phyloP scores from a whole-genome alignment of 2,888 invertebrate genomes.

The Limnephilus auricula region DNA sequence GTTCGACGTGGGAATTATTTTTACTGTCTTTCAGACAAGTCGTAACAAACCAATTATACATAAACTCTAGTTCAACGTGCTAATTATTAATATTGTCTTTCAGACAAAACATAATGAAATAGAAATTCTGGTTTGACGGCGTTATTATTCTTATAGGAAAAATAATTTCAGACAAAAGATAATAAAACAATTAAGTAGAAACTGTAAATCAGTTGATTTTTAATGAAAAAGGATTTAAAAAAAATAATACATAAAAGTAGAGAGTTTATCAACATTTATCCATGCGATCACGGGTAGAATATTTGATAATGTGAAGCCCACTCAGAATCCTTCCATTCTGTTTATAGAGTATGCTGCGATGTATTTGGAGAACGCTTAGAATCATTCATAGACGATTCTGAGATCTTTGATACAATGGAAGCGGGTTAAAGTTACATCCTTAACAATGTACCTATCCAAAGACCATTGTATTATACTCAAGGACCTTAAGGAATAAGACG shows the following conservation, averaged over 20 bases:
- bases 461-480: background rate
- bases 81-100: too few species aligned
- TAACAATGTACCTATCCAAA: background rate
- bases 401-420: constrained; percentile 2
- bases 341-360: background rate
- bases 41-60: too few species aligned
- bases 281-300: background rate
- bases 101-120: too few species aligned
- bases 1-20: too few species aligned
- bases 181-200: too few species aligned
- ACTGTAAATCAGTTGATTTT: too few species aligned
- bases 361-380: background rate
- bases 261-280: background rate
- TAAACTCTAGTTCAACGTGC: too few species aligned
- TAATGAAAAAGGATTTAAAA: too few species aligned
- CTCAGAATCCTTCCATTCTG: background rate
- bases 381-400: background rate
- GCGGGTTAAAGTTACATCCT: background rate
- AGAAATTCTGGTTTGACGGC: too few species aligned
- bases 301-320: background rate
- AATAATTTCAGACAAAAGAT: too few species aligned
- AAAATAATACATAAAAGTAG: background rate
- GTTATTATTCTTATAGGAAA: too few species aligned
- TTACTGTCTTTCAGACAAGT: too few species aligned
- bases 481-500: background rate